Conservation (phyloP, 2,113 vertebrate genomes). For the Phalacrocorax carbo region DNA sequence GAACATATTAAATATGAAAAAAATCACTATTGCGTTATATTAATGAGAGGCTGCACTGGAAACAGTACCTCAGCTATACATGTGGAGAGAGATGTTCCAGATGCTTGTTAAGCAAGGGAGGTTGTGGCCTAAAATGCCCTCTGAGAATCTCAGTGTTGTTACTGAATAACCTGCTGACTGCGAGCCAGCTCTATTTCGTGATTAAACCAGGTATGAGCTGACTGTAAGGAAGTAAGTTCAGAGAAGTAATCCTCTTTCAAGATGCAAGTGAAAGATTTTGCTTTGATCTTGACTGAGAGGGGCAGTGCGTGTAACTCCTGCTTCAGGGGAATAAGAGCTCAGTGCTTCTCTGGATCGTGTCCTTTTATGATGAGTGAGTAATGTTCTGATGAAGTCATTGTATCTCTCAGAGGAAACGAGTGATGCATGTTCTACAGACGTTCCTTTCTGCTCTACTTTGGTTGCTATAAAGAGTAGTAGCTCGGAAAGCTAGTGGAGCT, state of each 20-base stretch:
- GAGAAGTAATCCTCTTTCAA: not conserved
- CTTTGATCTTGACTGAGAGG: not conserved
- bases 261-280: not conserved
- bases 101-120: not conserved
- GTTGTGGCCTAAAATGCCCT: not conserved
- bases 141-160: not conserved
- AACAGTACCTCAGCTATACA: not conserved
- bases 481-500: not conserved
- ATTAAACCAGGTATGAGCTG: not conserved
- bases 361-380: not conserved
- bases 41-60: not conserved
- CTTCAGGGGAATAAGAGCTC: not conserved
- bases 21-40: not conserved
- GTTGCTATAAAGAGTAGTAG: not conserved
- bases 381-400: not conserved
- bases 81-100: not conserved
- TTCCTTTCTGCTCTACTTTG: not conserved
- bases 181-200: not conserved
- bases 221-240: not conserved
- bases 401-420: not conserved
- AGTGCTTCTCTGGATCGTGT: not conserved
- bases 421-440: not conserved
- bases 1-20: not conserved
- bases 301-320: not conserved
- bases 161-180: not conserved